Percentiles rank a stretch among this genome's conserved stretches.
Conservation (phyloP, 2,113 vertebrate species). For the Fulica atra region DNA sequence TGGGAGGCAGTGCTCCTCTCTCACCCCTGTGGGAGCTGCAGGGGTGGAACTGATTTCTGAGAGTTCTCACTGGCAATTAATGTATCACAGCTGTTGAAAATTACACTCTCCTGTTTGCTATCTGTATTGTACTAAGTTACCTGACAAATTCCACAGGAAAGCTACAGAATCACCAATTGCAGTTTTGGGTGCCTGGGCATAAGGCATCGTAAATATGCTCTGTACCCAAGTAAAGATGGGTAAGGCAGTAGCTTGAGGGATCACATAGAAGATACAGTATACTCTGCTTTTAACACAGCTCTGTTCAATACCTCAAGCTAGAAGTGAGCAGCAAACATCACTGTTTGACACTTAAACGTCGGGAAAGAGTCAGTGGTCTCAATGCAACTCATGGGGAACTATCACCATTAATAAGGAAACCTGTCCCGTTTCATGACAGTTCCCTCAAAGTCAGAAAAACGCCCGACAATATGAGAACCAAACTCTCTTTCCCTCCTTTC, state of each 20-base stretch:
- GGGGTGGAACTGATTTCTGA: not conserved
- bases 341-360: not conserved
- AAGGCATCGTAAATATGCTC: not conserved
- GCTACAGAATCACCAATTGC: not conserved
- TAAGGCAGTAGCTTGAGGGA: not conserved
- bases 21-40: fast-evolving
- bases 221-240: fast-evolving
- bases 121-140: not conserved
- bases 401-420: not conserved
- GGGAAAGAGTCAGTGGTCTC: not conserved
- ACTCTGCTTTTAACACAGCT: not conserved
- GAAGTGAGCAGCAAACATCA: not conserved
- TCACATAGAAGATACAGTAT: fast-evolving
- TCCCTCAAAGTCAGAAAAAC: not conserved
- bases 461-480: not conserved
- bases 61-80: not conserved
- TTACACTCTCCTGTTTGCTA: fast-evolving
- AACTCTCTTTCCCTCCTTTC: not conserved
- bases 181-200: not conserved
- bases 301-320: not conserved
- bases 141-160: not conserved
- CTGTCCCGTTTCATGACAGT: not conserved
- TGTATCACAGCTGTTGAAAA: not conserved
- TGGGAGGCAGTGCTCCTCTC: not conserved
- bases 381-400: not conserved